Evolutionary conservation across 2,113 vertebrate genomes (phyloP).

Genomic region (Oncorhynchus masou): DNA sequence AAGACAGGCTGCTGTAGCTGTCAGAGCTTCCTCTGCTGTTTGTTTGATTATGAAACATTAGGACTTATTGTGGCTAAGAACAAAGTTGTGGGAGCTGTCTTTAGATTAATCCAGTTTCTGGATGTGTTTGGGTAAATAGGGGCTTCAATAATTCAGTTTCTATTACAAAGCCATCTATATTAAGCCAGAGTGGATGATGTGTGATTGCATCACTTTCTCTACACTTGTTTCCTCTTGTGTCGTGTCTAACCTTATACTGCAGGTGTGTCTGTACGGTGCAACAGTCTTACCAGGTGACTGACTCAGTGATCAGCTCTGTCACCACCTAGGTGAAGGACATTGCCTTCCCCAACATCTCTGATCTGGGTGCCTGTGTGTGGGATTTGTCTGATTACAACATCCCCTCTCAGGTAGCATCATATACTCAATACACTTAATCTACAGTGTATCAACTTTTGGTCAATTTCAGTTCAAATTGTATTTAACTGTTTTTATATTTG

Average conservation of each 20-base stretch:
- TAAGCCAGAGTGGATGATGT: background rate
- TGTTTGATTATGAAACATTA: conserved; percentile 85
- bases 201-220: background rate
- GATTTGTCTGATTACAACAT: conserved; percentile 79
- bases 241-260: background rate
- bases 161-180: background rate
- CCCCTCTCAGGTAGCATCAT: conserved; percentile 65
- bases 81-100: conserved; percentile 78
- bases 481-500: background rate
- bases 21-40: conserved; percentile 29
- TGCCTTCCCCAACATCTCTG: conserved; percentile 64
- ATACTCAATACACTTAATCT: background rate
- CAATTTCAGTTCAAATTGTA: too few relatives aligned
- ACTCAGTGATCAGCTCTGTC: conserved; percentile 2
- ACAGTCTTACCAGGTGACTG: conserved; percentile 77
- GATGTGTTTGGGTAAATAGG: conserved; percentile 84
- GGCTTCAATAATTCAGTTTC: background rate
- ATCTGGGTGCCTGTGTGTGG: conserved; percentile 71
- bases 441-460: background rate
- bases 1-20: conserved; percentile 12
- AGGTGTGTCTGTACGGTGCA: conserved; percentile 16
- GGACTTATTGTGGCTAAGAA: conserved; percentile 82
- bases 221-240: background rate
- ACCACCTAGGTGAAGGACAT: conserved; percentile 75
- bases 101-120: conserved; percentile 78